phyloP scores from a whole-genome alignment of 2,113 vertebrate genomes.

The Helogale parvula region DNA sequence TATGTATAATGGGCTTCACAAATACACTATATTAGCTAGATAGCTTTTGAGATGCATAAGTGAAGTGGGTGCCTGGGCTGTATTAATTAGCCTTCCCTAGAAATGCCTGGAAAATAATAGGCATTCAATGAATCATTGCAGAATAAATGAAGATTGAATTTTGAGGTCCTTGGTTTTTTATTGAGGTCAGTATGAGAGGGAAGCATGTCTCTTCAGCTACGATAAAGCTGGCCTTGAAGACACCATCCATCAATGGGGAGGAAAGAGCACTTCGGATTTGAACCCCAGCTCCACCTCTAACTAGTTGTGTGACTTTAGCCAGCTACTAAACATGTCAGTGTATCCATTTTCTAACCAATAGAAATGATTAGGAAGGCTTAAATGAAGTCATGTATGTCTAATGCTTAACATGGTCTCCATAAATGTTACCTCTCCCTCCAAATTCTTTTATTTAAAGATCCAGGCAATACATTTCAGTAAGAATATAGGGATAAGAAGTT shows the following conservation, averaged over 20 bases:
- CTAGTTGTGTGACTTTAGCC: not conserved
- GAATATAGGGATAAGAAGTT: not conserved
- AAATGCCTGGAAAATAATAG: constrained; percentile 71
- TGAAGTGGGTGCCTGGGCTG: not conserved
- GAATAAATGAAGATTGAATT: constrained; percentile 69
- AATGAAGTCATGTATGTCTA: not conserved
- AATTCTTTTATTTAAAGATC: not conserved
- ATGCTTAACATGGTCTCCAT: not conserved
- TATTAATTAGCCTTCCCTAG: constrained; percentile 60
- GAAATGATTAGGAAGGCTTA: not conserved
- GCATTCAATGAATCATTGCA: constrained; percentile 68
- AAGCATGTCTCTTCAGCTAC: constrained; percentile 33
- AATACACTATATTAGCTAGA: not conserved
- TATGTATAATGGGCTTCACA: not conserved
- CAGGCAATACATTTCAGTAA: not conserved
- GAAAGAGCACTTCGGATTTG: not conserved
- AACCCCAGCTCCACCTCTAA: not conserved
- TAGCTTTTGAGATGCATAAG: constrained; percentile 53
- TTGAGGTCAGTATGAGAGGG: constrained; percentile 51
- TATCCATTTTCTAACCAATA: not conserved
- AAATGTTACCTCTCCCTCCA: not conserved
- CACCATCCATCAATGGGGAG: not conserved
- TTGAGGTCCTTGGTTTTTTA: constrained; percentile 55
- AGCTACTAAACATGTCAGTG: not conserved
- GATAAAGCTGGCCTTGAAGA: constrained; percentile 15